These are phyloP conservation scores for Proctacanthus coquilletti DNA, from an alignment of 1,140 invertebrate genomes.

Conservation along the genomic window DNA sequence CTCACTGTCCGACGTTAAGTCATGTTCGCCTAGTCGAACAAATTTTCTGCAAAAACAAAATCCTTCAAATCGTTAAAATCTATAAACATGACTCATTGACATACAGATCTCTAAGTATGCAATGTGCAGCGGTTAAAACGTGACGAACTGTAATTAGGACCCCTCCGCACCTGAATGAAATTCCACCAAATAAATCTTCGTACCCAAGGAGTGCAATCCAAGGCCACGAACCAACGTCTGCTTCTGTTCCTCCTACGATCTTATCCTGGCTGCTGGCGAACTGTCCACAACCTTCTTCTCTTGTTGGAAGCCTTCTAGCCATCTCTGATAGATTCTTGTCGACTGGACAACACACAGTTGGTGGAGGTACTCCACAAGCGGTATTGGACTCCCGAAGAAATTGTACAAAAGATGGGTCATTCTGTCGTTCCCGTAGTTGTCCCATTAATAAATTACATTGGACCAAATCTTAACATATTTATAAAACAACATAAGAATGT, in stretches of 20 bases:
- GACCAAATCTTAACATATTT: conserved; percentile 12
- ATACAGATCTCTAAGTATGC: conserved; percentile 32
- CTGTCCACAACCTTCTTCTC: background rate
- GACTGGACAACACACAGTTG: conserved; percentile 1
- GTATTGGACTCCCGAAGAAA: conserved; percentile 1
- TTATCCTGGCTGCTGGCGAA: background rate
- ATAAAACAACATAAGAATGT: conserved; percentile 11
- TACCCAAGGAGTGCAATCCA: conserved; percentile 4
- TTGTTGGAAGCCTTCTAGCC: background rate
- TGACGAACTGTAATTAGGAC: conserved; percentile 50
- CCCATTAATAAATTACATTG: too few species aligned
- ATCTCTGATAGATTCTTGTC: background rate
- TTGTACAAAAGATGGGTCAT: background rate
- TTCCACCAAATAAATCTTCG: conserved; percentile 9
- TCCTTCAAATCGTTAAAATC: background rate
- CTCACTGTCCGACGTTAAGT: background rate
- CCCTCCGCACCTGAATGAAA: conserved; percentile 53
- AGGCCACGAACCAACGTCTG: background rate
- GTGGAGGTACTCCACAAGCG: background rate
- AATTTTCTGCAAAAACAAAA: conserved; percentile 1
- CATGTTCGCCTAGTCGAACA: conserved; percentile 2
- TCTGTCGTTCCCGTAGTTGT: too few species aligned
- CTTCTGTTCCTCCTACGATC: background rate
- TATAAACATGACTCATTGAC: too few species aligned
- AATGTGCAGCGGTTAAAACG: conserved; percentile 66